Evolutionary conservation across 2,888 invertebrate species (phyloP).

Genomic region (Listrodromus nycthemerus): DNA sequence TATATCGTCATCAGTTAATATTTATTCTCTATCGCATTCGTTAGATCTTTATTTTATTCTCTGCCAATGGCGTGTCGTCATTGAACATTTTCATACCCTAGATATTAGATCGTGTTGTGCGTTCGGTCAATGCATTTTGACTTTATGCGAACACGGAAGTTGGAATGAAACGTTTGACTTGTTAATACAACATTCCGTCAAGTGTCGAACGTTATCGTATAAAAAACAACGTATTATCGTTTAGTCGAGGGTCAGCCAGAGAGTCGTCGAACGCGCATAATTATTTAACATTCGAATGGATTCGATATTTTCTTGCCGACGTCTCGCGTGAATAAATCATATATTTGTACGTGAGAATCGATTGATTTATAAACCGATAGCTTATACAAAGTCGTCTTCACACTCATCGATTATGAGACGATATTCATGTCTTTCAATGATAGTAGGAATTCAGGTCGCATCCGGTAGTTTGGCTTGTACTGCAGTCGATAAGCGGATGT

Average conservation of each 20-base stretch:
- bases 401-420: not conserved
- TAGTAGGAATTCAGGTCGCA: conserved; percentile 46
- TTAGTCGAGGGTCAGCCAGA: not conserved
- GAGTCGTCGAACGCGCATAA: not conserved
- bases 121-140: no score
- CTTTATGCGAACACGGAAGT: no score
- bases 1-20: no score
- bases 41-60: no score
- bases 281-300: not conserved
- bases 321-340: not conserved
- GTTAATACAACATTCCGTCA: not conserved
- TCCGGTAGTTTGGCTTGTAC: conserved; percentile 33
- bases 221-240: not conserved
- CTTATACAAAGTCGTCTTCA: not conserved
- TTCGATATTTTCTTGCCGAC: not conserved
- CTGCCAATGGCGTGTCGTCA: no score
- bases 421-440: conserved; percentile 10
- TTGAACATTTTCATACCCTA: no score
- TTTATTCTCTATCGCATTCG: no score
- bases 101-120: no score
- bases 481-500: conserved; percentile 38
- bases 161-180: not conserved
- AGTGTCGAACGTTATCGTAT: not conserved
- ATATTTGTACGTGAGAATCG: not conserved
- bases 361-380: not conserved